Evolutionary conservation across 1,140 invertebrate species (phyloP), one percentile per base, ranked within the genome.

Genomic region (Atta colombica): DNA sequence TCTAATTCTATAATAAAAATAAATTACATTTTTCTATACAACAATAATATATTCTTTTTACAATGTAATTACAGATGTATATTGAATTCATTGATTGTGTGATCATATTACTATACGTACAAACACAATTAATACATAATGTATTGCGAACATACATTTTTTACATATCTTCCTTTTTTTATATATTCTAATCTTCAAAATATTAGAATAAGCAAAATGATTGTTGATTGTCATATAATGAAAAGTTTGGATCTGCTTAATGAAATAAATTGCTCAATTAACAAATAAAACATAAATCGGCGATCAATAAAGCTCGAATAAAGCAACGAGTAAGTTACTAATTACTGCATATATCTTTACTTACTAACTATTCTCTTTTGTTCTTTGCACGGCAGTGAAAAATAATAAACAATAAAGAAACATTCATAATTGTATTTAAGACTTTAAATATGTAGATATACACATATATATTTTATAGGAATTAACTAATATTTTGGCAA

Each of bases 21-120:
- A 86, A 90, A 65, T 8, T 53, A 53, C 39, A 45, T 2, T 45
- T 80, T 53, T 88, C 39, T 91, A 78, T 86, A 88, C 21, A 86
- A 78, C 87, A 91, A 49, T 51, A 91, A 90, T 74, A 75, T 71
- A 66, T 87, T 82, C 45, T 49, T 55, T n/a, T 87, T 53, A 77
- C 35, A 63, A 25, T 68, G 14, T 53, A 68, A 74, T 58, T 82
- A 89, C 61, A 65, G 71, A 66, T 25, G 61, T 63, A 89, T 87
- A 71, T 87, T 31, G 66, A 74, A 51, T 61, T 51, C 31, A 28
- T 35, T 71, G 16, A 18, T 35, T 63, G 31, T 63, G 53, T 74
- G 60, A 86, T 49, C 84, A 88, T 81, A 86, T 63, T 88, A 75
- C 45, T 78, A 28, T 74, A 82, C 71, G 49, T 74, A 55, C 66